Base-by-base conservation (phyloP, 2,113 vertebrate genomes). In the Peromyscus californicus region DNA sequence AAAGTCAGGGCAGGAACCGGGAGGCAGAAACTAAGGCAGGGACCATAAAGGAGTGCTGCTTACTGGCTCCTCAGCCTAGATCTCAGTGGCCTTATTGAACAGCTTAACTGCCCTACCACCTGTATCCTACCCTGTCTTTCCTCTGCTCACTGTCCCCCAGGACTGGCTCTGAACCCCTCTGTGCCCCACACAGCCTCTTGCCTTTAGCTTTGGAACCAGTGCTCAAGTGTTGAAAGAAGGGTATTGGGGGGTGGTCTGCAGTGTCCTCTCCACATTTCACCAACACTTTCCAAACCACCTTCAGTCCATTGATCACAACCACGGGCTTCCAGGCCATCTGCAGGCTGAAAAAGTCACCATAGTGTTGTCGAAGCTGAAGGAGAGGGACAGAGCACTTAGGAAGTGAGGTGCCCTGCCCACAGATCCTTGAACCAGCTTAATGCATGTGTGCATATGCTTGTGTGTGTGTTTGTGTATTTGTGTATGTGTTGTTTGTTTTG, bases 211-310 rank as follows among this genome's bases (percentile, higher is more conserved):
- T 59, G 0, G 65, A 36, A 22, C 84, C 6, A 0, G 91, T 97
- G 69, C 97, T 97, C 26, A 98, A 0, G 0, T 97, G 48, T 13
- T 98, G 42, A 0, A 93, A 97, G 0, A 95, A 0, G 0, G 97
- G 67, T 0, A 70, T 0, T 0, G n/a, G 1, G 0, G 98, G 98
- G 0, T 98, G 97, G 96, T 99, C 99, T 1, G 98, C 83, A 6
- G 98, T 98, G 83, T 98, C 98, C 80, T 99, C 98, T 0, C 97
- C 89, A 76, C 0, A 97, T n/a, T 96, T 9, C 45, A 98, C 96
- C 91, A 99, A 96, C 0, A 98, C 51, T 51, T 51, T 10, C 51
- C 51, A 6, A 7, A 51, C 51, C 7, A 6, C 51, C 51, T 51
- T 51, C 51, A 51, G 51, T 51, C 51, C 51, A 51, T 51, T 51